These are phyloP conservation scores for Notodonta dromedarius DNA, from an alignment of 2,888 invertebrate genomes.

Conservation along the genomic window DNA sequence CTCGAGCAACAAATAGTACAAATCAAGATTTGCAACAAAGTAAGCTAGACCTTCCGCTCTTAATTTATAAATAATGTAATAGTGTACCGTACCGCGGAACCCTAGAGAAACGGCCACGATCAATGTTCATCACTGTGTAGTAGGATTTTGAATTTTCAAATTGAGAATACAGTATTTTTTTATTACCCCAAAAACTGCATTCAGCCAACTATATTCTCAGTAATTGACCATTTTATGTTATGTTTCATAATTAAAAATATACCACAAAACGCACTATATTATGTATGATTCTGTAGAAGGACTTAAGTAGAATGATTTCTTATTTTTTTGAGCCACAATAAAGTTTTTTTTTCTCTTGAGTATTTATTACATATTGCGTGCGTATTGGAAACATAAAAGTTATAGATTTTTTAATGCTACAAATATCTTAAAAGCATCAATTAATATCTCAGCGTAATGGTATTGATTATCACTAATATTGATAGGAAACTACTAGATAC, in stretches of 20 bases:
- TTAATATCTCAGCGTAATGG: too few species aligned
- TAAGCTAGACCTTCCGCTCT: neutral
- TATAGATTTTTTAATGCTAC: too few species aligned
- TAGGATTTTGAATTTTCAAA: conserved; percentile 55
- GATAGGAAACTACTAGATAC: conserved; percentile 10
- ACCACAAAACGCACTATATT: neutral
- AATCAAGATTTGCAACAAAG: neutral
- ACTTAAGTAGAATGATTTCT: too few species aligned
- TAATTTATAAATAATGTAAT: conserved; percentile 12
- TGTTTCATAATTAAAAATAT: neutral
- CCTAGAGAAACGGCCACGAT: conserved; percentile 17
- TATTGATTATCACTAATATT: neutral
- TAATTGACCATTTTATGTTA: neutral
- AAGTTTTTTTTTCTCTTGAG: too few species aligned
- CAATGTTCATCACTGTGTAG: conserved; percentile 45
- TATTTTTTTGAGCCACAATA: too few species aligned
- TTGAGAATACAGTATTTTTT: conserved; percentile 37
- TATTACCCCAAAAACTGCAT: conserved; percentile 25
- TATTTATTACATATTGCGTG: too few species aligned
- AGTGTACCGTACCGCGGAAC: conserved; percentile 1
- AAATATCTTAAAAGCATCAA: too few species aligned
- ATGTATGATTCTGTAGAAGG: neutral
- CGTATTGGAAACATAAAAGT: too few species aligned
- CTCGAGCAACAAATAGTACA: neutral
- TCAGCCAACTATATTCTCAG: conserved; percentile 13